Conservation (phyloP, 1,140 invertebrate species). For the Hylaeus anthracinus region DNA sequence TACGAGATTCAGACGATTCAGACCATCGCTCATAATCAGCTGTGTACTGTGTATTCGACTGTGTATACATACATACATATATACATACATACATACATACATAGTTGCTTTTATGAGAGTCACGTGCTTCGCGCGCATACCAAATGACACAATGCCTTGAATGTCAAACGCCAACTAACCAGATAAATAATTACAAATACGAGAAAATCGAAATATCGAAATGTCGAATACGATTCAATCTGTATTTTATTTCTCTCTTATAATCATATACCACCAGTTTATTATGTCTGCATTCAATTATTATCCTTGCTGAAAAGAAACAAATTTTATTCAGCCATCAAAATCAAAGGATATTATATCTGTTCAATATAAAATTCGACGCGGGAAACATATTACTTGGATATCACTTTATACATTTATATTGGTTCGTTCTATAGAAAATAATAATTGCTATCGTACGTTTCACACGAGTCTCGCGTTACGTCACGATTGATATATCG, state of each 20-base stretch:
- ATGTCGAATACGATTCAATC: background rate
- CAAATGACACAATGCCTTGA: background rate
- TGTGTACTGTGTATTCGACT: background rate
- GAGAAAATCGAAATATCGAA: background rate
- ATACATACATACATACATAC: no score
- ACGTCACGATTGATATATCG: no score
- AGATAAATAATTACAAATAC: background rate
- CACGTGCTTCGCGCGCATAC: constrained; percentile 18
- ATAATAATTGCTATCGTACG: background rate
- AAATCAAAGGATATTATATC: background rate
- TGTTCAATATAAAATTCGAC: no score
- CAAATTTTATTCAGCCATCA: background rate
- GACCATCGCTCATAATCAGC: constrained; percentile 13
- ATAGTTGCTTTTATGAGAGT: constrained; percentile 24
- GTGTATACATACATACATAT: no score
- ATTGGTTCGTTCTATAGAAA: background rate
- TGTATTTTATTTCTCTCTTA: background rate
- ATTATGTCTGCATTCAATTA: background rate
- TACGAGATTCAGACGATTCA: background rate
- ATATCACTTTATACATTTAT: background rate
- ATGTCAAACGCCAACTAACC: background rate
- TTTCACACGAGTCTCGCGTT: no score
- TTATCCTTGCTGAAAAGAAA: background rate
- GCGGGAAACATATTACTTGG: no score
- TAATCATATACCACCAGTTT: no score